Evolutionary conservation across 2,888 invertebrate genomes (phyloP).

Genomic region (Agapostemon virescens): DNA sequence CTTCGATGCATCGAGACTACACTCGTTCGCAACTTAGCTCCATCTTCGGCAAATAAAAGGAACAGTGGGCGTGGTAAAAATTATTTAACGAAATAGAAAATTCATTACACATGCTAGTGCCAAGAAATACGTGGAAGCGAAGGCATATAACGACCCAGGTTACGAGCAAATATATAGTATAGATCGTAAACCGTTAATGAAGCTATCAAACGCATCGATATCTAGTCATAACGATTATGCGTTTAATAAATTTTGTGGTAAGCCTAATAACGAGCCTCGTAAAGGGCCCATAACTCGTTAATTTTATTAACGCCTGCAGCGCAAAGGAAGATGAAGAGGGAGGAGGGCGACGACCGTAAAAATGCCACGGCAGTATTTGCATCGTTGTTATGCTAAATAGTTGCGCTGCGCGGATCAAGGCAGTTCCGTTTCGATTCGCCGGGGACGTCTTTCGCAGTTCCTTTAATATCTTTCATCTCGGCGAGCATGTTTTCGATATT

Average conservation of each 20-base stretch:
- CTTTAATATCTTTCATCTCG: background rate
- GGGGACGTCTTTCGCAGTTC: background rate
- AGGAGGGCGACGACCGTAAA: background rate
- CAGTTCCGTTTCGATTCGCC: background rate
- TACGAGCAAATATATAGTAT: background rate
- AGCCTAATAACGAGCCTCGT: background rate
- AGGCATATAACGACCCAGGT: background rate
- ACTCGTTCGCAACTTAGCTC: background rate
- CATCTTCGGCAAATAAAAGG: background rate
- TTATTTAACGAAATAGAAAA: background rate
- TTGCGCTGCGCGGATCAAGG: background rate
- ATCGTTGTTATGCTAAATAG: background rate
- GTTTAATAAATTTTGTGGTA: background rate
- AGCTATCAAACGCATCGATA: background rate
- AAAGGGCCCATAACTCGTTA: background rate
- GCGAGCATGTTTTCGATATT: background rate
- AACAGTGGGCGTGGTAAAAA: no score
- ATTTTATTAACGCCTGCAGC: background rate
- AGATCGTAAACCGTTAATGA: conserved; percentile 4
- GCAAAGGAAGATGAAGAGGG: no score
- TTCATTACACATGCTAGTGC: background rate
- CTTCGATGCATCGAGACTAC: background rate
- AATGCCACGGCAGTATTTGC: background rate
- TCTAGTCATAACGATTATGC: background rate
- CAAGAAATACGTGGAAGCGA: background rate